Evolutionary conservation across 2,113 vertebrate genomes (phyloP).

Genomic region (Larimichthys crocea): DNA sequence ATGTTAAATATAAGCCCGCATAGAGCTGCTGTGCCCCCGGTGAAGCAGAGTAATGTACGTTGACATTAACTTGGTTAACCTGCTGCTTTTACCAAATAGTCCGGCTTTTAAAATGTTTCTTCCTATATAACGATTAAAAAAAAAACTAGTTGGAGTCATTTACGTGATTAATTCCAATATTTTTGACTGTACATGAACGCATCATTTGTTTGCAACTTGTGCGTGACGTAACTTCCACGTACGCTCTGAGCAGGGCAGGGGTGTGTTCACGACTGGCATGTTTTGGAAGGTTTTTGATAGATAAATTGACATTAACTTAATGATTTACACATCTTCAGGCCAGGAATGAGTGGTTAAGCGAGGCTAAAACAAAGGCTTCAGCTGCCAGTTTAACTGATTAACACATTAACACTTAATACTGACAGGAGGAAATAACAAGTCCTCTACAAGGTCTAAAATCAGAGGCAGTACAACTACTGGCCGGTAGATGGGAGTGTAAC

Average conservation of each 20-base stretch:
- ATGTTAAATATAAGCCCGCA: neutral
- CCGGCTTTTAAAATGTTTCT: neutral
- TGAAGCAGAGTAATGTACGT: neutral
- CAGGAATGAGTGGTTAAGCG: neutral
- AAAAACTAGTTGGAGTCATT: neutral
- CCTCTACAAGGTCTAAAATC: neutral
- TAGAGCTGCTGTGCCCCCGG: neutral
- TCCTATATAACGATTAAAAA: neutral
- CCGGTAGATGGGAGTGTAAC: slow-evolving; percentile 75
- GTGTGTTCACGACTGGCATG: slow-evolving; percentile 1
- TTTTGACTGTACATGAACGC: neutral
- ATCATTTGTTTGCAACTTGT: slow-evolving; percentile 28
- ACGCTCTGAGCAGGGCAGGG: neutral
- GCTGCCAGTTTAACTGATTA: neutral
- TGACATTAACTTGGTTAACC: too few species aligned
- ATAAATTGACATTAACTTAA: neutral
- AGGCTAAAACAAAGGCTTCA: neutral
- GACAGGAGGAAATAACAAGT: neutral
- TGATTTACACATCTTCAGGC: neutral
- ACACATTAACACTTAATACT: neutral
- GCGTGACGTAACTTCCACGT: slow-evolving; percentile 70
- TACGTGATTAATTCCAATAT: rapidly evolving
- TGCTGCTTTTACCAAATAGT: too few species aligned
- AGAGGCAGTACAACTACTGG: slow-evolving; percentile 29
- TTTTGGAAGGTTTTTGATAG: neutral